Percentiles rank a stretch among this genome's conserved stretches.
Conservation (phyloP, 2,113 vertebrate species). For the Mus spicilegus region DNA sequence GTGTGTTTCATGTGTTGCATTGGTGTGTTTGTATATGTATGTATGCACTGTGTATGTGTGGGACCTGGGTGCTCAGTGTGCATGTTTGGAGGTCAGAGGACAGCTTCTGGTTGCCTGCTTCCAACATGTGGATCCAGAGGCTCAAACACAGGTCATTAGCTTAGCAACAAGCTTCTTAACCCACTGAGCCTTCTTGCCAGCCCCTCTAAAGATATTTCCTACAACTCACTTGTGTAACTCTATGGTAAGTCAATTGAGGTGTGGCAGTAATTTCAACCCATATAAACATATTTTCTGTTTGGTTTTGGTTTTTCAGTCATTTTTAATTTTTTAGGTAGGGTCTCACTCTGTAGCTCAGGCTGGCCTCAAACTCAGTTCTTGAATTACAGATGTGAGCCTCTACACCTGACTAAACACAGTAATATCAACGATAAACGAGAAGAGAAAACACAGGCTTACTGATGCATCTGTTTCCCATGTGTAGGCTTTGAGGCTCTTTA, state of each 20-base stretch:
- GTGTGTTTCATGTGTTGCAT: no score
- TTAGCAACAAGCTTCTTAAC: no score
- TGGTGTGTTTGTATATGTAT: no score
- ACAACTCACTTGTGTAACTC: not conserved
- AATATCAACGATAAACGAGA: not conserved
- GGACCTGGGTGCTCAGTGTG: no score
- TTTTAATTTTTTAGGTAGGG: not conserved
- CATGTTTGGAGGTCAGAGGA: no score
- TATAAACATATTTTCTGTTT: not conserved
- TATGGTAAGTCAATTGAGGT: not conserved
- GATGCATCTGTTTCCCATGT: no score
- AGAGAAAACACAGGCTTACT: not conserved
- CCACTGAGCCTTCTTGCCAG: not conserved
- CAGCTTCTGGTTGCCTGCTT: no score
- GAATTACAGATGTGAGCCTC: not conserved
- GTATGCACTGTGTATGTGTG: no score
- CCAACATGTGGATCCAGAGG: no score
- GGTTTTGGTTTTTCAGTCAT: not conserved
- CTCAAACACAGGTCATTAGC: no score
- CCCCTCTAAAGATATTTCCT: not conserved
- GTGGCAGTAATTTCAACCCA: not conserved
- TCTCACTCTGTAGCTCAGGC: not conserved
- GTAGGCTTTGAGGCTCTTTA: not conserved
- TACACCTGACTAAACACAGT: not conserved
- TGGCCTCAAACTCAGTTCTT: not conserved